These are phyloP conservation scores for Podarcis raffonei DNA, from an alignment of 2,113 vertebrate genomes.

Conservation along the genomic window DNA sequence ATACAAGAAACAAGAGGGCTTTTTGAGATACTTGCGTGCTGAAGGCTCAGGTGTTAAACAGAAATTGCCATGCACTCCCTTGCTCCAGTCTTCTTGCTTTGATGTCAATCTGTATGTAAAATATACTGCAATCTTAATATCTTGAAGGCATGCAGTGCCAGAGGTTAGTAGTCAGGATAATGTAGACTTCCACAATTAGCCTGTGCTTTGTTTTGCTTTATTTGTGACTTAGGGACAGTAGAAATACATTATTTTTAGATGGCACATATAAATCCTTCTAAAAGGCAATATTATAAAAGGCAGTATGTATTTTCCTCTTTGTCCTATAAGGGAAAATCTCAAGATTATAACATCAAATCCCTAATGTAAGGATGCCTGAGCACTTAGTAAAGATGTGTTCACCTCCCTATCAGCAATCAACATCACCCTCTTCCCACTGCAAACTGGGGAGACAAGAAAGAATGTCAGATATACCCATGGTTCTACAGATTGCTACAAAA, in stretches of 20 bases:
- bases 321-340: background rate
- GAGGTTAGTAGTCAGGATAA: conserved; percentile 61
- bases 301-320: background rate
- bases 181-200: conserved; percentile 48
- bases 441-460: conserved; percentile 25
- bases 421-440: conserved; percentile 37
- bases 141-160: conserved; percentile 54
- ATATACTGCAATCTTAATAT: conserved; percentile 68
- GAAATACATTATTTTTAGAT: conserved; percentile 45
- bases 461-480: conserved; percentile 15
- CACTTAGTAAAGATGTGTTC: conserved; percentile 33
- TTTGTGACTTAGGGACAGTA: conserved; percentile 49
- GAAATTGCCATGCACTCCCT: conserved; percentile 60
- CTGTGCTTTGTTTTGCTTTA: conserved; percentile 46
- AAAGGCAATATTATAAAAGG: background rate
- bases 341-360: conserved; percentile 11
- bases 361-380: conserved; percentile 40
- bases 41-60: conserved; percentile 63
- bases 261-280: conserved; percentile 41
- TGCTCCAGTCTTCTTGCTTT: conserved; percentile 66
- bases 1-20: conserved; percentile 60
- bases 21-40: conserved; percentile 54
- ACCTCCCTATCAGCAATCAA: conserved; percentile 23
- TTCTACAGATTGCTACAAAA: conserved; percentile 34
- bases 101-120: conserved; percentile 72